Conservation (phyloP, 1,140 invertebrate genomes). For the Drosophila orena region DNA sequence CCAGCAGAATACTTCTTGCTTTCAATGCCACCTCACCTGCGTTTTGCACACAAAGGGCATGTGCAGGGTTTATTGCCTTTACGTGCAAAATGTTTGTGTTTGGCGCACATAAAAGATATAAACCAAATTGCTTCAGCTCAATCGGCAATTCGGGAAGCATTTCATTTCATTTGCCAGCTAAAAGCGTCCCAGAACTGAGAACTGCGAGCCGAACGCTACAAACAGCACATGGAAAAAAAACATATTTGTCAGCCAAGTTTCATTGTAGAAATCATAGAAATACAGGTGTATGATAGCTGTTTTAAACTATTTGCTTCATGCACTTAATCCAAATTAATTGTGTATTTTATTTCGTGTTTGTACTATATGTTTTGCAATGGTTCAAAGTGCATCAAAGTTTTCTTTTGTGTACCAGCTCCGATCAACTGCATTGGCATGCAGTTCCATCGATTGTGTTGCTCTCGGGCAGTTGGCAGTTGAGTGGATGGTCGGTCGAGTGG, state of each 20-base stretch:
- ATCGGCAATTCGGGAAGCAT: slow-evolving; percentile 57
- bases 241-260: no score
- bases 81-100: slow-evolving; percentile 80
- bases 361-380: not conserved
- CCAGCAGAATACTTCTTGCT: slow-evolving; percentile 41
- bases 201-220: slow-evolving; percentile 12
- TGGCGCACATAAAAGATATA: slow-evolving; percentile 68
- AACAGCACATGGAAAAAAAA: slow-evolving; percentile 8
- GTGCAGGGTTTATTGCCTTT: slow-evolving; percentile 74
- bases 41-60: slow-evolving; percentile 48
- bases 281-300: no score
- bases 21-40: slow-evolving; percentile 46
- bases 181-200: slow-evolving; percentile 40
- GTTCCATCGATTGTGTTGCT: slow-evolving; percentile 38
- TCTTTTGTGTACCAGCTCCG: slow-evolving; percentile 5
- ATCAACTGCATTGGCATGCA: slow-evolving; percentile 50
- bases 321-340: not conserved
- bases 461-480: slow-evolving; percentile 3
- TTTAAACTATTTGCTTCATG: no score
- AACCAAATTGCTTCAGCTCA: slow-evolving; percentile 67
- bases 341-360: not conserved
- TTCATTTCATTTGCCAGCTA: slow-evolving; percentile 66
- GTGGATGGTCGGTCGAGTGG: not conserved
- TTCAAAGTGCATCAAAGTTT: not conserved
- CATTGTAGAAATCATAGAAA: not conserved